Base-by-base conservation (phyloP, 2,113 vertebrate genomes). In the Phalacrocorax aristotelis region DNA sequence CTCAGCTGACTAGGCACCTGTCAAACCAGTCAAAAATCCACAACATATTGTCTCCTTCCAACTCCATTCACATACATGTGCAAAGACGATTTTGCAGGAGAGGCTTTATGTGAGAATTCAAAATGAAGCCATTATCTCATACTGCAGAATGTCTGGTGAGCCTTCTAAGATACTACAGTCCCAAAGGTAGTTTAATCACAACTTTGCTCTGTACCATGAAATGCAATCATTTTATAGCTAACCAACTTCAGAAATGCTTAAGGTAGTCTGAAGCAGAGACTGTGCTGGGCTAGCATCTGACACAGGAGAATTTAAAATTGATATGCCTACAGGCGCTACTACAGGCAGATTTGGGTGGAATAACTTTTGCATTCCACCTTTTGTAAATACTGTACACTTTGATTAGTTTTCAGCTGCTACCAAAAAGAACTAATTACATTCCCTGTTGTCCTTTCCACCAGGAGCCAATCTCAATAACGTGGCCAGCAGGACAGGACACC, bases 151-250 rank as follows among this genome's bases (percentile, higher is more conserved):
- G 52, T 22, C 36, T 51, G 66, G 74, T 46, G 68, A 91, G 57
- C 19, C 70, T 91, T 81, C 52, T 48, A 82, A 13, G 49, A 38
- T 68, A 58, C 48, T 66, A 38, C 34, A 44, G 58, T 80, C 71
- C 54, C 86, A 54, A 29, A 80, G 66, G 40, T 57, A 58, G 18
- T 70, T 90, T 77, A 94, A 95, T 93, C 82, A 87, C 13, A 22
- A 64, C 68, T 94, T 85, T 83, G 21, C 75, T 91, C 40, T 72
- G 36, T 65, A 76, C 61, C 49, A 58, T 83, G 78, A 94, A 94
- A 88, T 58, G 32, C 71, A 93, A 83, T 95, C 81, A 93, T 93
- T 95, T 95, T 77, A 86, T 40, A 80, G 80, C 71, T 83, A 70
- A 70, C 40, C 72, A 36, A 36, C 95, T 95, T 84, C 77, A 80